phyloP scores from a whole-genome alignment of 2,797 vertebrate genomes.

The Acestrorhynchus altus region DNA sequence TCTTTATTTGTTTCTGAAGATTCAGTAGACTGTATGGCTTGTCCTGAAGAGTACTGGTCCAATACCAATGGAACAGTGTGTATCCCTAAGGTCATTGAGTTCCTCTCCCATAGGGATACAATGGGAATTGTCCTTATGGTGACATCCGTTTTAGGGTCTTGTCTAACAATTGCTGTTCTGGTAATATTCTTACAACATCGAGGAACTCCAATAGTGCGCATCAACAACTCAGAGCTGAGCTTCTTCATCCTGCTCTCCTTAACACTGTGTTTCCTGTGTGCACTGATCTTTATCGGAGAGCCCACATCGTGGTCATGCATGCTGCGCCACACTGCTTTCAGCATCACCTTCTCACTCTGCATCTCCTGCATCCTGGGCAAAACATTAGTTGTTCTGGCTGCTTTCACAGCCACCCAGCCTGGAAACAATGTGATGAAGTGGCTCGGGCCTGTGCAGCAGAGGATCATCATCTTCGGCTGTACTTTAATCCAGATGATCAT shows the following conservation, averaged over 20 bases:
- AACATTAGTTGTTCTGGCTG: constrained; percentile 60
- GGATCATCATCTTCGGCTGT: constrained; percentile 57
- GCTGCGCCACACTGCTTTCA: constrained; percentile 61
- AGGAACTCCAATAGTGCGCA: constrained; percentile 60
- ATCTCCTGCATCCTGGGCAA: constrained; percentile 62
- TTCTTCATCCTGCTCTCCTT: constrained; percentile 61
- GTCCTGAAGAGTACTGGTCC: constrained; percentile 62
- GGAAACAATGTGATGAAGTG: constrained; percentile 62
- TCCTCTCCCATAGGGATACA: constrained; percentile 57
- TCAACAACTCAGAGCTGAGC: constrained; percentile 63
- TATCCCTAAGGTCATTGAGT: constrained; percentile 58
- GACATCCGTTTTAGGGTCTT: constrained; percentile 56
- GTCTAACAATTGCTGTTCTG: constrained; percentile 52
- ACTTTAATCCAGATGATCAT: constrained; percentile 56
- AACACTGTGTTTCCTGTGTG: constrained; percentile 61
- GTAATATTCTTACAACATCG: constrained; percentile 57
- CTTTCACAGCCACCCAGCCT: constrained; percentile 58
- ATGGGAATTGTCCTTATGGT: constrained; percentile 58
- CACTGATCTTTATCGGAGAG: constrained; percentile 60
- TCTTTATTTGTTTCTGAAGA: constrained; percentile 40
- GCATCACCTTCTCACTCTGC: constrained; percentile 62
- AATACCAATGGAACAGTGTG: constrained; percentile 57
- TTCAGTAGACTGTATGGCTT: constrained; percentile 63
- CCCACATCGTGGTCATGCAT: constrained; percentile 65
- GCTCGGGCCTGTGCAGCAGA: constrained; percentile 57